Conservation (phyloP, 1,140 invertebrate genomes). For the Ostrea edulis region DNA sequence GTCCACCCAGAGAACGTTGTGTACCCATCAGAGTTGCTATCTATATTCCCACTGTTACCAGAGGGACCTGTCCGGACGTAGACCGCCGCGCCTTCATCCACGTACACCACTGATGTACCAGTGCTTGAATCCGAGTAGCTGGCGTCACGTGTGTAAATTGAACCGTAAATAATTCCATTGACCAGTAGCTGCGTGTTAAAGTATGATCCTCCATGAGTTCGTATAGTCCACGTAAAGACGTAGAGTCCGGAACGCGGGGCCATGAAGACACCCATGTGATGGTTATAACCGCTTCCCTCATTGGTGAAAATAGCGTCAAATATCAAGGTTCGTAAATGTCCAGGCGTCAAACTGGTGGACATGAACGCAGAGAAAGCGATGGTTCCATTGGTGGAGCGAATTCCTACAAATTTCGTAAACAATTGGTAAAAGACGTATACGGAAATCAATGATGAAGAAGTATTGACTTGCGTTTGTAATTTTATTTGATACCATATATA, state of each 20-base stretch:
- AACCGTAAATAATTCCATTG: not conserved
- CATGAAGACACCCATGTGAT: not conserved
- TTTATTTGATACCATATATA: no score
- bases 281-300: not conserved
- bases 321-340: not conserved
- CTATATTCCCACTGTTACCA: not conserved
- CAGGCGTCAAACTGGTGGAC: not conserved
- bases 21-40: not conserved
- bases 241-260: not conserved
- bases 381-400: not conserved
- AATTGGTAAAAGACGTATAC: no score
- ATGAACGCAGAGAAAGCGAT: not conserved
- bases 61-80: not conserved
- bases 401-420: not conserved
- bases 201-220: not conserved
- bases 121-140: not conserved
- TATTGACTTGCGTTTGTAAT: no score
- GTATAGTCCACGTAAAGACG: constrained; percentile 1
- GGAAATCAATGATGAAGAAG: no score
- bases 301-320: not conserved
- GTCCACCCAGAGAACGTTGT: not conserved
- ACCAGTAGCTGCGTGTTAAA: not conserved
- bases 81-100: not conserved
- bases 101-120: not conserved
- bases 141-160: not conserved